Evolutionary conservation across 2,113 vertebrate genomes (phyloP), one percentile per base, ranked within the genome.

Genomic region (Varanus salvator): DNA sequence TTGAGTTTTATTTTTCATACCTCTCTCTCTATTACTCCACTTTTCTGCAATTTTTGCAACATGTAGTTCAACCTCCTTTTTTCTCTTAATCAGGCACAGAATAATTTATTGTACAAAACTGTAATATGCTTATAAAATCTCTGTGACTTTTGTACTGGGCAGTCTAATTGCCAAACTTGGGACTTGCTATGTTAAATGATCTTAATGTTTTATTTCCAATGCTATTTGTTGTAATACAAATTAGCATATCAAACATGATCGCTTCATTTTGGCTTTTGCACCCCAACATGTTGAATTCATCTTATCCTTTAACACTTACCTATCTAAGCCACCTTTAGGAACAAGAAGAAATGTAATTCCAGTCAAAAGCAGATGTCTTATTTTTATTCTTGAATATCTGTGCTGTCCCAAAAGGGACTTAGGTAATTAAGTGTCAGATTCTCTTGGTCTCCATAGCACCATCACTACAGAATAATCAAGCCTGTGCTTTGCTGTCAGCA

Each of bases 191-290:
- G 92, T 91, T 68, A 90, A 90, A 66, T 80, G 17, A 29, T 92
- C 52, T 94, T 91, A 93, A 77, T 84, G 93, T 95, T 71, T 92
- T 84, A 57, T 94, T 94, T 93, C 76, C 54, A 86, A 3, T 84
- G 74, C 71, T 84, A 86, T 95, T 95, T 94, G 1, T 90, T 83
- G n/a, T 84, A 92, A 84, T 4, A 3, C 89, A 86, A 92, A 82
- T 54, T 72, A 93, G 34, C 23, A 90, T 84, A 92, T 15, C 50
- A 72, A 81, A 54, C 75, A 27, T 81, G 74, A 69, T 29, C 0
- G 38, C 4, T 88, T 19, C 90, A 57, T 84, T 69, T 38, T 89
- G 5, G 74, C 92, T 31, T 34, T 88, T 89, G 29, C 57, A 6
- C 50, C 71, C 60, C 68, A 75, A 12, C 0, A 78, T 87, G 38